A percentile compares a stretch with the other conserved stretches of the same genome.
These are phyloP conservation scores for Cotesia chilonis DNA, from an alignment of 1,140 invertebrate genomes.

Conservation along the genomic window DNA sequence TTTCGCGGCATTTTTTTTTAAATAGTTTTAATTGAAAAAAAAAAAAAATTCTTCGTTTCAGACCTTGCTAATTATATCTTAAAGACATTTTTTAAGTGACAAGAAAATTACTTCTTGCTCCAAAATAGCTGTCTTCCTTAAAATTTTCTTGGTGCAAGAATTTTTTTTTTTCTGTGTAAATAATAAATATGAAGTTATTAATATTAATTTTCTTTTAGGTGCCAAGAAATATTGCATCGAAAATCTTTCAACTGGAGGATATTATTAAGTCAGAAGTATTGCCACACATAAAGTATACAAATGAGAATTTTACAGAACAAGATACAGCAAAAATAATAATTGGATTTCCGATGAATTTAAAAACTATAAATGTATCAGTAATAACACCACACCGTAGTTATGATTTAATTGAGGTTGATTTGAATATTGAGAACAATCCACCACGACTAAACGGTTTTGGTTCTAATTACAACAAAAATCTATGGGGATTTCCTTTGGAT, in stretches of 20 bases:
- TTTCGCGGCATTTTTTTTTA: no score
- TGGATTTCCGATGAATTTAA: constrained; percentile 40
- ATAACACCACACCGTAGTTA: constrained; percentile 42
- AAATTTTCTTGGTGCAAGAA: no score
- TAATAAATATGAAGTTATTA: no score
- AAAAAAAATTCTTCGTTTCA: no score
- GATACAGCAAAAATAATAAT: constrained; percentile 41
- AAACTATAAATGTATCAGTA: constrained; percentile 43
- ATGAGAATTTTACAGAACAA: constrained; percentile 31
- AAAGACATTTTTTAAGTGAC: no score
- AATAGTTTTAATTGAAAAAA: no score
- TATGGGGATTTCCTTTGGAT: constrained; percentile 42
- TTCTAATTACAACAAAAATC: constrained; percentile 38
- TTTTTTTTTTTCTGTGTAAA: no score
- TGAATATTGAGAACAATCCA: constrained; percentile 34
- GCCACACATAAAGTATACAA: constrained; percentile 40
- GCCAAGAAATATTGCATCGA: constrained; percentile 26
- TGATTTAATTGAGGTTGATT: constrained; percentile 39
- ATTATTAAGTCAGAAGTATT: constrained; percentile 25
- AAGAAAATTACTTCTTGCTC: no score
- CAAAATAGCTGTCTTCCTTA: no score
- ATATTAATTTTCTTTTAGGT: constrained; percentile 23
- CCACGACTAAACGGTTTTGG: constrained; percentile 35
- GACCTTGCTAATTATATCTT: no score
- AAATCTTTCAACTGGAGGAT: constrained; percentile 33